A percentile compares a stretch with the other conserved stretches of the same genome.
Evolutionary conservation across 2,888 invertebrate species (phyloP).

Genomic region (Strigamia maritima): DNA sequence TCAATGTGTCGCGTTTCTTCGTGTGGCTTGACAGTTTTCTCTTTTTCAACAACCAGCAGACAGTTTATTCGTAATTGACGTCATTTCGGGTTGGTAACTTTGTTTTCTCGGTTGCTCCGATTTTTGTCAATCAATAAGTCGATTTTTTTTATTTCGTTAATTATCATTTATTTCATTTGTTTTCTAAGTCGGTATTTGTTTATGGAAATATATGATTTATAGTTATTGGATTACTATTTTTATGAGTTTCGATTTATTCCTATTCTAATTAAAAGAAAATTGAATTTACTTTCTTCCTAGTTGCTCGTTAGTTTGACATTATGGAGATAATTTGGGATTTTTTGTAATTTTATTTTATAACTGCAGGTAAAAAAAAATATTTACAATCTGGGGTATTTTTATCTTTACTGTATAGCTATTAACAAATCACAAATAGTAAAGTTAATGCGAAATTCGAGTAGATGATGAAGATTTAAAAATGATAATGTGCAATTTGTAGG

Average conservation of each 20-base stretch:
- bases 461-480: too few species aligned
- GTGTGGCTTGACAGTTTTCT: neutral
- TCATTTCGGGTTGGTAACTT: neutral
- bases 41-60: neutral
- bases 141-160: neutral
- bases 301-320: too few species aligned
- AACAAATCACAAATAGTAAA: too few species aligned
- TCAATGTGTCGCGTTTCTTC: neutral
- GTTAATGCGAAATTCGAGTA: too few species aligned
- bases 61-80: neutral
- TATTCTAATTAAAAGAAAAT: neutral
- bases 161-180: neutral
- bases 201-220: neutral
- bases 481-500: too few species aligned
- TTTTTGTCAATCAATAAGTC: conserved; percentile 1
- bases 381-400: too few species aligned
- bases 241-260: neutral
- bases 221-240: neutral
- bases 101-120: neutral
- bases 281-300: neutral
- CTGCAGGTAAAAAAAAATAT: too few species aligned
- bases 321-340: too few species aligned
- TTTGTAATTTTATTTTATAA: too few species aligned
- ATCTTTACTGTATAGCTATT: too few species aligned
- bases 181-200: neutral